phyloP scores from a whole-genome alignment of 2,113 vertebrate genomes.

The Cyanistes caeruleus region DNA sequence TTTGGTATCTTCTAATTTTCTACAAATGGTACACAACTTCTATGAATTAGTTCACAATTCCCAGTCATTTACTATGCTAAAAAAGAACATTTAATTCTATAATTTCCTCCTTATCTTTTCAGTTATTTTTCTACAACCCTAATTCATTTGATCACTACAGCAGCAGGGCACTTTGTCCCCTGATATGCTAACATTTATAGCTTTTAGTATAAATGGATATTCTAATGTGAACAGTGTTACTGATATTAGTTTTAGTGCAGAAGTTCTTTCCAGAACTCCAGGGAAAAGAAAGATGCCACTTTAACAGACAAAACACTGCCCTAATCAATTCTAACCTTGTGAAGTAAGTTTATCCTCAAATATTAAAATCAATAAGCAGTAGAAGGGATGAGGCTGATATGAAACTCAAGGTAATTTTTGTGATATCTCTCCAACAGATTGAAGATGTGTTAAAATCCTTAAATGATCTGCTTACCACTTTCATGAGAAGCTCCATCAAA shows the following conservation, averaged over 20 bases:
- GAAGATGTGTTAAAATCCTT: background rate
- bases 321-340: background rate
- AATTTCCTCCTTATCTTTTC: background rate
- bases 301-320: background rate
- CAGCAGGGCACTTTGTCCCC: background rate
- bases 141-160: background rate
- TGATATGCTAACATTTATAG: background rate
- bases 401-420: background rate
- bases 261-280: background rate
- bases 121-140: background rate
- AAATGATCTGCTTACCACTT: background rate
- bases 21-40: background rate
- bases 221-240: background rate
- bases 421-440: background rate
- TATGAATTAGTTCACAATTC: background rate
- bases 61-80: background rate
- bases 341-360: background rate
- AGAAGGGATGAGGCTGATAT: background rate
- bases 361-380: background rate
- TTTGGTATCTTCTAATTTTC: conserved; percentile 10
- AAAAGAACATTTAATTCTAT: background rate
- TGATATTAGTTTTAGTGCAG: background rate
- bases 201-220: background rate
- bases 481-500: background rate
- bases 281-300: background rate